Conservation (phyloP, 2,888 invertebrate genomes). For the Rhagophthalmus giganteus region DNA sequence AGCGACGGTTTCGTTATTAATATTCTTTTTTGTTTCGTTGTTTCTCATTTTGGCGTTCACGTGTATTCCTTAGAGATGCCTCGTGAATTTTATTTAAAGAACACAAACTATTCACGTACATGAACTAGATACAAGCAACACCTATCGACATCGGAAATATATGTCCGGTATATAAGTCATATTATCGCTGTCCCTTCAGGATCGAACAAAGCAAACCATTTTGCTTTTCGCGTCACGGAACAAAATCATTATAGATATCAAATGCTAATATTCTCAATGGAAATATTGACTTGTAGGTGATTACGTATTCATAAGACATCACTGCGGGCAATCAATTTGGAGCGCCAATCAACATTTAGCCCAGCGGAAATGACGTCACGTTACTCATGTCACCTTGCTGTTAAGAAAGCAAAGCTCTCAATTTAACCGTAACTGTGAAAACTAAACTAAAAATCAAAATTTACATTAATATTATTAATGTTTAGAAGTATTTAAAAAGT, state of each 20-base stretch:
- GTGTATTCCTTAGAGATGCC: no score
- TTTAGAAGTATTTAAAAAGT: no score
- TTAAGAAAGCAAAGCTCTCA: conserved; percentile 32
- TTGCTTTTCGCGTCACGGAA: conserved; percentile 46
- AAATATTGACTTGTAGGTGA: conserved; percentile 40
- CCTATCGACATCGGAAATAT: conserved; percentile 21
- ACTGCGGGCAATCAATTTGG: conserved; percentile 43
- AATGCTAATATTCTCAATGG: conserved; percentile 47
- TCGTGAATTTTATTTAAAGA: no score
- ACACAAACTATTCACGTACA: not conserved
- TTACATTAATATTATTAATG: no score
- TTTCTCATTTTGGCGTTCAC: no score
- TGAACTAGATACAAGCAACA: not conserved
- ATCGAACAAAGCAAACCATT: conserved; percentile 34
- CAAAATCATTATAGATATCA: conserved; percentile 50
- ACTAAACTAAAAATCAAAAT: no score
- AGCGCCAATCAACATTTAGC: conserved; percentile 40
- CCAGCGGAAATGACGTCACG: conserved; percentile 29
- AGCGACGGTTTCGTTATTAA: no score
- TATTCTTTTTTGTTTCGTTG: not conserved
- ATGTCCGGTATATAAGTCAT: conserved; percentile 37
- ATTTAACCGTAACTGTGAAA: conserved; percentile 29
- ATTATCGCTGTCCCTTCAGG: conserved; percentile 30
- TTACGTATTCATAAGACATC: conserved; percentile 45
- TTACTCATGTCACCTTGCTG: conserved; percentile 31